Conservation (phyloP, 30 jellyfish, hydroid and myxozoan genomes). For the Chrysaora quinquecirrha region DNA sequence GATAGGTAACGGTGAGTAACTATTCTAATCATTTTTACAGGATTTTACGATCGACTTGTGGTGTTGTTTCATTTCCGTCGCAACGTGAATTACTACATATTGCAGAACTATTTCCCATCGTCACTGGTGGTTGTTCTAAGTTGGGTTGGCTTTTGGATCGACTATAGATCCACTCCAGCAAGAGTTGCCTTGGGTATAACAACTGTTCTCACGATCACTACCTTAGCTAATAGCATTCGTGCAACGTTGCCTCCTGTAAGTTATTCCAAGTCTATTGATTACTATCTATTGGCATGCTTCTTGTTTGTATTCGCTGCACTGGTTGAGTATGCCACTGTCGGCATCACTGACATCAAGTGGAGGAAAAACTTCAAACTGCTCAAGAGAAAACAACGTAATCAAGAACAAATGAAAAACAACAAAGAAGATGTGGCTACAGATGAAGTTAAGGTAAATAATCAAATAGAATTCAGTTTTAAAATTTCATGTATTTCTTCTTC, state of each 20-base stretch:
- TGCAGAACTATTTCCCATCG: constrained; percentile 81
- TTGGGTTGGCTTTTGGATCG: constrained; percentile 96
- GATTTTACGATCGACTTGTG: constrained; percentile 53
- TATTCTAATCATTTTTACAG: constrained; percentile 38
- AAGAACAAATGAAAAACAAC: background rate
- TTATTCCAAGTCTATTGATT: constrained; percentile 75
- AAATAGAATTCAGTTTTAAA: no score
- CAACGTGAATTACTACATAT: constrained; percentile 66
- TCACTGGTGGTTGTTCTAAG: constrained; percentile 73
- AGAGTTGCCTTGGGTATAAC: constrained; percentile 93
- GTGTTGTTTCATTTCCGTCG: constrained; percentile 77
- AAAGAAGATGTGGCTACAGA: background rate
- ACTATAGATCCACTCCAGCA: constrained; percentile 95
- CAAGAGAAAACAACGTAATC: constrained; percentile 24
- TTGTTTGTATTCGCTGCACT: constrained; percentile 87
- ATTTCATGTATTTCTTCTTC: no score
- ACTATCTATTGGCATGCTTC: constrained; percentile 79
- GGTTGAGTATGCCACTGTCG: constrained; percentile 85
- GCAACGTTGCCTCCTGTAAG: constrained; percentile 79
- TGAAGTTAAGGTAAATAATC: constrained; percentile 2
- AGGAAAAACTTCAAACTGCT: constrained; percentile 28
- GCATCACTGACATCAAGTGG: constrained; percentile 83
- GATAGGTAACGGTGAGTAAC: no score
- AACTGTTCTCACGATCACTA: constrained; percentile 83
- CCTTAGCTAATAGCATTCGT: constrained; percentile 82